Conservation (phyloP, 2,888 invertebrate genomes). For the Diaperis boleti region DNA sequence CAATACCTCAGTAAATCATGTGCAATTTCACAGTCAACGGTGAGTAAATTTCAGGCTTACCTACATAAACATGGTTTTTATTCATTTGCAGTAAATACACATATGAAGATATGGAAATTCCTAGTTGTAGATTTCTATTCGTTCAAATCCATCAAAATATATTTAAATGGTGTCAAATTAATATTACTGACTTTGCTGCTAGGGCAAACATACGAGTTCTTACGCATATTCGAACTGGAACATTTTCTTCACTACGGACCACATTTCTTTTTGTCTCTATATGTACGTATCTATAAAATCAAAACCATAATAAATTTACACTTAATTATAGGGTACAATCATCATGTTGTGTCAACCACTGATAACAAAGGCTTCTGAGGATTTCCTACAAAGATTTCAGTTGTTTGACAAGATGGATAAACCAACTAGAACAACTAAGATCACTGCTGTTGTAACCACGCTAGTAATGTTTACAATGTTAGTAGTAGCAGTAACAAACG, state of each 20-base stretch:
- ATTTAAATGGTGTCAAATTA: neutral
- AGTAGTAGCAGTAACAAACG: too few species aligned
- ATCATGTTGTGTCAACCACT: neutral
- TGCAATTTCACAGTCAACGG: too few species aligned
- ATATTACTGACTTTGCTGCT: neutral
- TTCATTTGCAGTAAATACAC: too few species aligned
- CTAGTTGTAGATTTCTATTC: neutral
- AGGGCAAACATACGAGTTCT: neutral
- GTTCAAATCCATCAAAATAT: neutral
- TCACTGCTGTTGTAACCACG: too few species aligned
- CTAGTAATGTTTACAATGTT: too few species aligned
- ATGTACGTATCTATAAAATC: neutral
- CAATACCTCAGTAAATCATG: too few species aligned
- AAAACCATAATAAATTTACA: neutral
- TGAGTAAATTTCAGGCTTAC: too few species aligned
- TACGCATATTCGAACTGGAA: neutral
- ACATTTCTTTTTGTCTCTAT: neutral
- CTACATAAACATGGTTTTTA: too few species aligned
- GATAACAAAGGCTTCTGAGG: too few species aligned
- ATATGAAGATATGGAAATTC: neutral
- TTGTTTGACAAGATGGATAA: too few species aligned
- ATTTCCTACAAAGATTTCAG: too few species aligned
- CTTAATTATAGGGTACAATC: neutral
- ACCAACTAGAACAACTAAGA: too few species aligned
- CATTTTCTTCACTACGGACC: neutral